These are phyloP conservation scores for Salticus scenicus DNA, from an alignment of 2,888 invertebrate species.

Conservation along the genomic window DNA sequence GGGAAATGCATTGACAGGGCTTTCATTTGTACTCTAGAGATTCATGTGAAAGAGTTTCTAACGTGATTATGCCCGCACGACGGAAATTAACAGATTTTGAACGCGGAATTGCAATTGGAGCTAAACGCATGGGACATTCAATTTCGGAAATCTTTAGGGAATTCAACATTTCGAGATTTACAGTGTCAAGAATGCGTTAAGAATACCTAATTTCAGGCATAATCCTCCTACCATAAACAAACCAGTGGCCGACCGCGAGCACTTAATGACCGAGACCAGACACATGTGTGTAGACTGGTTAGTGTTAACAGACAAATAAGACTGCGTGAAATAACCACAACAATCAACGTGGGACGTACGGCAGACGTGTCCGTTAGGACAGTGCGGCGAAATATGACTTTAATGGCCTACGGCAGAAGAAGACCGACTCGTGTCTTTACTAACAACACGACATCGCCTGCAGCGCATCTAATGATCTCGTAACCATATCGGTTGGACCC, in stretches of 20 bases:
- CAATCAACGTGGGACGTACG: not conserved
- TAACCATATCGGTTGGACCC: not conserved
- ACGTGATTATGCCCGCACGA: not conserved
- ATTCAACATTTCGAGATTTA: not conserved
- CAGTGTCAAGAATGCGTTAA: not conserved
- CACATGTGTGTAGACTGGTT: not conserved
- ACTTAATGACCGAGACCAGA: not conserved
- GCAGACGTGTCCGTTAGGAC: not conserved
- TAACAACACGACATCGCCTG: not conserved
- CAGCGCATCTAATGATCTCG: not conserved
- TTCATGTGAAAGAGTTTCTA: too few relatives aligned
- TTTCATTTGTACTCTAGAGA: too few relatives aligned
- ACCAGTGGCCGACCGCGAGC: not conserved
- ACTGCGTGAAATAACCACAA: not conserved
- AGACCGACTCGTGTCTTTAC: not conserved
- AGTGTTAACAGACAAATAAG: not conserved
- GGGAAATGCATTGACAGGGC: too few relatives aligned
- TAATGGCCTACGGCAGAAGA: too few relatives aligned
- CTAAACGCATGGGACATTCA: not conserved
- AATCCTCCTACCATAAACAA: not conserved
- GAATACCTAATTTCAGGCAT: conserved; percentile 1
- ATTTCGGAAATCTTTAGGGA: conserved; percentile 5
- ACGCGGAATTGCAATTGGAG: not conserved
- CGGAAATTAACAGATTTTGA: not conserved
- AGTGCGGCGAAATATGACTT: not conserved